Base-by-base conservation (phyloP, 2,797 vertebrate genomes). In the Pyrocephalus nanus region DNA sequence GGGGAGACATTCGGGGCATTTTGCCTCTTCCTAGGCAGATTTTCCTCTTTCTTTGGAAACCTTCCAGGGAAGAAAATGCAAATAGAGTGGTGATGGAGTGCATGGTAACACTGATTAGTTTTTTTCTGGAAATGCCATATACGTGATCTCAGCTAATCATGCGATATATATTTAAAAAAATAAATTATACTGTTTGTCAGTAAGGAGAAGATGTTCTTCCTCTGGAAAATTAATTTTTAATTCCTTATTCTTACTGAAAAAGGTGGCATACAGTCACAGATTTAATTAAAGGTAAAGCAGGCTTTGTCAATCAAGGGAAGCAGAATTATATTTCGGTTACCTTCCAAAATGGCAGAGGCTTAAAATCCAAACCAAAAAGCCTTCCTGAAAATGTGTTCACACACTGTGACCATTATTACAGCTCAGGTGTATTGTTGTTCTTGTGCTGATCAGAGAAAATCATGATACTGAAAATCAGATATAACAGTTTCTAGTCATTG, bases 311-410 rank as follows among this genome's bases (percentile, higher is more conserved):
- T 95, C 95, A 95, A 90, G 80, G 54, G 86, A 88, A 73, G 51
- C 89, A 88, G 91, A 97, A 96, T 93, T 92, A 42, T 71, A 16
- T 60, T 17, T 32, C 92, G 95, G 96, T 90, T 91, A 72, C 81
- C 74, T 96, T 96, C 96, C 96, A 96, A 93, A 96, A 96, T 97
- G 91, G 89, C 94, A 80, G 72, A 94, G 90, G 87, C 90, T 97
- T 92, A 92, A 95, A 92, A 95, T 81, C 61, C 80, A 91, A 94
- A 82, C 4, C 72, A 80, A 73, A 90, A 95, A 90, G 25, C 57
- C 21, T 83, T 92, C 36, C 47, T 58, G 66, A 55, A 43, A 50
- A 72, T 65, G 87, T 92, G 84, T 91, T 96, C 94, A 94, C 80
- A 93, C 61, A 91, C 93, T 95, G 96, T 78, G 86, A 88, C 90